Percentiles rank a stretch among this genome's conserved stretches.
Conservation (phyloP, 2,888 invertebrate genomes). For the Lithophane semibrunnea region DNA sequence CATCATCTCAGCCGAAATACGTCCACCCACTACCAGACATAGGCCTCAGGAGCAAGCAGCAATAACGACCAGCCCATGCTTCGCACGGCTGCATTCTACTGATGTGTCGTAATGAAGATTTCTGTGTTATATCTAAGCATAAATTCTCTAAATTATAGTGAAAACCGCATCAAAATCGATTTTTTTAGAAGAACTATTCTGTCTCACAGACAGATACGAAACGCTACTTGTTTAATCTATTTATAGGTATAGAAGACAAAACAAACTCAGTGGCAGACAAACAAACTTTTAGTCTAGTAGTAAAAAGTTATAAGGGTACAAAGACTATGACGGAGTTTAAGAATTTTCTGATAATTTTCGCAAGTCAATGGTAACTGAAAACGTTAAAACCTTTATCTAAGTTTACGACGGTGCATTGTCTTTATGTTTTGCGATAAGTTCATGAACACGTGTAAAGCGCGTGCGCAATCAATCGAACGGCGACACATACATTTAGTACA, state of each 20-base stretch:
- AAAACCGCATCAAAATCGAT: background rate
- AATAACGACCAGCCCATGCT: background rate
- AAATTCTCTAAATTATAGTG: background rate
- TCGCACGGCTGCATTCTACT: background rate
- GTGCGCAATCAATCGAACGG: slow-evolving; percentile 12
- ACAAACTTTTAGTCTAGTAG: no score
- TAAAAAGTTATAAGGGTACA: no score
- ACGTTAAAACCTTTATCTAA: background rate
- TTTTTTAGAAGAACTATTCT: background rate
- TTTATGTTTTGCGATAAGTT: slow-evolving; percentile 26
- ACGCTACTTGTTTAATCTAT: background rate
- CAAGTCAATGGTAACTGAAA: background rate
- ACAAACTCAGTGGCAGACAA: no score
- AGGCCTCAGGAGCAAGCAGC: background rate
- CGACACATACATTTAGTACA: background rate
- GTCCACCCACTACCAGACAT: background rate
- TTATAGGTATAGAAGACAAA: background rate
- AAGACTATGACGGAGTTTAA: background rate
- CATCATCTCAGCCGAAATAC: background rate
- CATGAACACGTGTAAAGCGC: slow-evolving; percentile 6
- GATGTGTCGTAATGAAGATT: background rate
- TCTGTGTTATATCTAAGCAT: background rate
- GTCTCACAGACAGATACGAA: background rate
- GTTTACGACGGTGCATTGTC: slow-evolving; percentile 25
- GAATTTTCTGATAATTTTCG: background rate